Base-by-base conservation (phyloP, 2,888 invertebrate species). In the Flexamia atlantica region DNA sequence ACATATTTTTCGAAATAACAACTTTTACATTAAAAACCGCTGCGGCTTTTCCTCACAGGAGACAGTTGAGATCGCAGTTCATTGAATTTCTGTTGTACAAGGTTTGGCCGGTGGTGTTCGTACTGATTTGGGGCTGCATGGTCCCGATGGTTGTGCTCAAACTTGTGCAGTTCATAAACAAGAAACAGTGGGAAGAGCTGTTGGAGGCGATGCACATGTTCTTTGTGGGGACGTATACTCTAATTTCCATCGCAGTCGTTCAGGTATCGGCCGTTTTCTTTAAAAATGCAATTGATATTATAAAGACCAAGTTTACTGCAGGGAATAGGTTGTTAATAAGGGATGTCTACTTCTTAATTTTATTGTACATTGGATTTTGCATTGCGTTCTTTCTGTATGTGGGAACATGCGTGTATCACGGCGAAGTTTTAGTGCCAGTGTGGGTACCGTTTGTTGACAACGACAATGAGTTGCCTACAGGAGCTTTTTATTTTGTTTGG, bases 1-100 rank as follows among this genome's bases (percentile, higher is more conserved):
- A 40, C 40, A 12, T 40, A 40, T 64, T 64, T 64, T 28, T 28
- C 72, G n/a, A 72, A 36, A 20, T 72, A 42, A 72, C 72, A 42
- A 1, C 5, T 10, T 72, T 72, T n/a, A 20, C 40, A 7, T 4
- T 72, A 3, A 40, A 17, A 42, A 72, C 36, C 2, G 36, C 72
- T 28, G 42, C 40, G 4, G 72, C 72, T 40, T 72, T 72, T 42
- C 72, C 72, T n/a, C 23, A 72, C 5, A 72, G 23, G 14, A 68
- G 30, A 30, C 68, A 3, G 4, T 20, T 42, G 1, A n/a, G 20
- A 14, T 72, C 72, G 42, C 20, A 23, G 23, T 10, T 36, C 42
- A 36, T 42, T 1, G 20, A 40, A 14, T 72, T 72, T 42, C 12
- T 72, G 23, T 17, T 72, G 12, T 72, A 72, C 42, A 72, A 42